These are phyloP conservation scores for Ameiurus melas DNA, from an alignment of 2,113 vertebrate species.

Conservation along the genomic window DNA sequence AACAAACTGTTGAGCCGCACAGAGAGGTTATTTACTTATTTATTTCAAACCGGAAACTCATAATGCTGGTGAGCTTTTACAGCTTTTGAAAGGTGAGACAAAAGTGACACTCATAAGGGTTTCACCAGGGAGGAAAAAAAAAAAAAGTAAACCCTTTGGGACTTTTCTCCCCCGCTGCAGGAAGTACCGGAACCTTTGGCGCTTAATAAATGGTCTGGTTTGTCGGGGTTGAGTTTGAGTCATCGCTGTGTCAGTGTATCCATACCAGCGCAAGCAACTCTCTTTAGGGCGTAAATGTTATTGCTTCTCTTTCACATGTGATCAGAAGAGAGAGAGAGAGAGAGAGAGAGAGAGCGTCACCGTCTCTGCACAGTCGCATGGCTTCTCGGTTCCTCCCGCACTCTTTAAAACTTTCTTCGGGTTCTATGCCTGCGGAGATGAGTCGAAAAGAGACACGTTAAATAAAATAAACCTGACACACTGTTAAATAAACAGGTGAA, in stretches of 20 bases:
- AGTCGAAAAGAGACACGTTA: conserved; percentile 29
- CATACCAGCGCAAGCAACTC: conserved; percentile 44
- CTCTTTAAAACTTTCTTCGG: conserved; percentile 98
- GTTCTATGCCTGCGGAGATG: conserved; percentile 82
- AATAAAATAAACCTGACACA: conserved; percentile 38
- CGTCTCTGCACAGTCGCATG: conserved; percentile 97
- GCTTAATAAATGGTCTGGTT: not conserved
- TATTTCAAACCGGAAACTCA: not conserved
- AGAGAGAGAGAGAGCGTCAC: conserved; percentile 67
- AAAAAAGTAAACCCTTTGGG: not conserved
- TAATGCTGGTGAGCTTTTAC: not conserved
- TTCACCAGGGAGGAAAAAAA: not conserved
- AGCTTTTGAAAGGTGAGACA: not conserved
- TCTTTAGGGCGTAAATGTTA: not conserved
- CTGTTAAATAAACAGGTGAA: not conserved
- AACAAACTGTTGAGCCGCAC: not conserved
- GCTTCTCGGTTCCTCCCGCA: conserved; percentile 95
- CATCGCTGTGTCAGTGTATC: not conserved
- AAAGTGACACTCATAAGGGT: not conserved
- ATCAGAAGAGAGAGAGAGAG: not conserved
- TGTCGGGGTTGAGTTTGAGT: not conserved
- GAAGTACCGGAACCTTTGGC: not conserved
- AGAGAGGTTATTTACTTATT: not conserved
- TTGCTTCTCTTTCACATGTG: too few relatives aligned
- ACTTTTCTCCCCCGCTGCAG: not conserved